A percentile compares a stretch with the other conserved stretches of the same genome.
Conservation (phyloP, 1,140 invertebrate genomes). For the Drosophila hydei region DNA sequence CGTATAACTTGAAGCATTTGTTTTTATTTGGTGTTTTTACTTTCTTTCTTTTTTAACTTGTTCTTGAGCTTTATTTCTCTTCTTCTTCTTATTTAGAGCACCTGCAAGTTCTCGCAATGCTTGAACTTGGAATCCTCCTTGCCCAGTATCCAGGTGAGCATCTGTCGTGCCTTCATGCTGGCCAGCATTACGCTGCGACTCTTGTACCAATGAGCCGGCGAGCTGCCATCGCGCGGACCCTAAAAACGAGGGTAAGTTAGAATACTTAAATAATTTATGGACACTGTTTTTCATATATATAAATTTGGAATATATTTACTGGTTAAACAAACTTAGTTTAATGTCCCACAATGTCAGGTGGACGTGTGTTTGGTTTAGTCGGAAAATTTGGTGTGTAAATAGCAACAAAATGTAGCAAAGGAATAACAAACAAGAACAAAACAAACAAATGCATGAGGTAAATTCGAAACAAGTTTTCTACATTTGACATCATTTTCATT, state of each 20-base stretch:
- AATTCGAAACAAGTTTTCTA: slow-evolving; percentile 25
- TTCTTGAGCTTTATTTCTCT: background rate
- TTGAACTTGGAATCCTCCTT: slow-evolving; percentile 96
- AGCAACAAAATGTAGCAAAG: slow-evolving; percentile 14
- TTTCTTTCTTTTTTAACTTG: slow-evolving; percentile 12
- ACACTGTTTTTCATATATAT: background rate
- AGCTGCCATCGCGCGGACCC: slow-evolving; percentile 85
- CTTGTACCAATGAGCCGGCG: slow-evolving; percentile 91
- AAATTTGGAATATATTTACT: slow-evolving; percentile 1
- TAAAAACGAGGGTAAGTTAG: slow-evolving; percentile 63
- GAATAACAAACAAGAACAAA: slow-evolving; percentile 21
- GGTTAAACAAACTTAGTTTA: slow-evolving; percentile 9
- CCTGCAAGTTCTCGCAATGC: slow-evolving; percentile 94
- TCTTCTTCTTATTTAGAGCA: slow-evolving; percentile 84
- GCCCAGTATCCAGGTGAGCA: slow-evolving; percentile 95
- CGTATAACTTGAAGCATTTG: slow-evolving; percentile 42
- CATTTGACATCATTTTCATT: background rate
- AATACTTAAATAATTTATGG: slow-evolving; percentile 4
- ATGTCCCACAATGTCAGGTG: background rate
- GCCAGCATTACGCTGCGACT: slow-evolving; percentile 91
- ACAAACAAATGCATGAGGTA: slow-evolving; percentile 31
- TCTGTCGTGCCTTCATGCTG: slow-evolving; percentile 94
- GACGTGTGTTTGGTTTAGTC: background rate
- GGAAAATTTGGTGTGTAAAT: slow-evolving; percentile 14
- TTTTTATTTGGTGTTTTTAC: slow-evolving; percentile 40